Evolutionary conservation across 2,113 vertebrate species (phyloP).

Genomic region (Thinocorus orbignyianus): DNA sequence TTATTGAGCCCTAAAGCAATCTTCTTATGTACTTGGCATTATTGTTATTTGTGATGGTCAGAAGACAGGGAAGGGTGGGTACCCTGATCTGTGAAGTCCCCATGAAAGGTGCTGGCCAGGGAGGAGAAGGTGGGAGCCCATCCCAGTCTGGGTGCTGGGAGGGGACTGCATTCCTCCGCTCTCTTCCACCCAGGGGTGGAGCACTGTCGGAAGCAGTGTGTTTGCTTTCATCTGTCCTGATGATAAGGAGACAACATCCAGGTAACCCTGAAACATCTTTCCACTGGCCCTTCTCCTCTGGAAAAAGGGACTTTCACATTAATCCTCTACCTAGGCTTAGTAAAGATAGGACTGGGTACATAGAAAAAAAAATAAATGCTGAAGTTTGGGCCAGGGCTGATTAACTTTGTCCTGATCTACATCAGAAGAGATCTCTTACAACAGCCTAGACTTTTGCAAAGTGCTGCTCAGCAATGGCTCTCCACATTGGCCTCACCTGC

Average conservation of each 20-base stretch:
- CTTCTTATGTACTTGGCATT: accelerated
- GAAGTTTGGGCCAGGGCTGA: neutral
- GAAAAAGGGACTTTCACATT: neutral
- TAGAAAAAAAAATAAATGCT: neutral
- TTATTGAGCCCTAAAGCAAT: neutral
- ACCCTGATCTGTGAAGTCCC: neutral
- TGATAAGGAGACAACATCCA: neutral
- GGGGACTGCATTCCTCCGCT: neutral
- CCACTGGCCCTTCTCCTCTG: neutral
- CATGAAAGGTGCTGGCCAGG: neutral
- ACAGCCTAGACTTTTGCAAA: neutral
- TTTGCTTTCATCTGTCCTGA: neutral
- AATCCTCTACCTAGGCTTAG: neutral
- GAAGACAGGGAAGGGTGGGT: neutral
- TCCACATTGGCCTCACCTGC: neutral
- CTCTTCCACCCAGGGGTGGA: conserved; percentile 39
- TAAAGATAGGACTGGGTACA: neutral
- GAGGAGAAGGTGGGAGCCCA: neutral
- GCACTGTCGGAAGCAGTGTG: neutral
- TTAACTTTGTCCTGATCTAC: neutral
- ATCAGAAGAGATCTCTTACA: neutral
- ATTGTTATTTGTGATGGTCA: neutral
- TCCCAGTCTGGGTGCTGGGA: neutral
- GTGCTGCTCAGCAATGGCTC: neutral
- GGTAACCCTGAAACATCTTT: neutral